phyloP scores from a whole-genome alignment of 2,888 invertebrate genomes.

The Ramazzottius varieornatus region DNA sequence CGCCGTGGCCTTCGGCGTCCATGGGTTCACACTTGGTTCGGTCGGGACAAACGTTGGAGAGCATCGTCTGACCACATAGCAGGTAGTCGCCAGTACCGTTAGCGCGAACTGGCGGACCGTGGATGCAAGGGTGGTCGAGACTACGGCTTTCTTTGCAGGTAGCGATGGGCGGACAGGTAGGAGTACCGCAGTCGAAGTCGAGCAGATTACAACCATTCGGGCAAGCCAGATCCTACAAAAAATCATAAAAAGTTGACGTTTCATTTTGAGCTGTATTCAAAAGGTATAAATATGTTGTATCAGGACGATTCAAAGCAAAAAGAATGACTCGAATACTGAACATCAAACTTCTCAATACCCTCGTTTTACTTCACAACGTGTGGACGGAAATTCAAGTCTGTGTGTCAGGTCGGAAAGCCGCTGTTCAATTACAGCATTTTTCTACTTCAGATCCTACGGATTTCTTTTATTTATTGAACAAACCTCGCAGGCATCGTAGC shows the following conservation, averaged over 20 bases:
- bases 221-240: neutral
- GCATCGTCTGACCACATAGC: neutral
- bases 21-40: neutral
- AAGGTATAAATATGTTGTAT: too few relatives aligned
- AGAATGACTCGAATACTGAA: too few relatives aligned
- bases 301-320: too few relatives aligned
- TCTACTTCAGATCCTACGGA: too few relatives aligned
- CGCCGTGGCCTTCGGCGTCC: neutral
- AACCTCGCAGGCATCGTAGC: neutral
- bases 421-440: too few relatives aligned
- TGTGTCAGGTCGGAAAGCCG: too few relatives aligned
- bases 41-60: neutral
- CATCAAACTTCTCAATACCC: too few relatives aligned
- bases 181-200: neutral
- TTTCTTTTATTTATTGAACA: too few relatives aligned
- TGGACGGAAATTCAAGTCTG: too few relatives aligned
- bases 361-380: too few relatives aligned
- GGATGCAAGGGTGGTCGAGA: neutral
- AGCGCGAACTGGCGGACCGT: neutral
- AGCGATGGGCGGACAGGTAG: neutral
- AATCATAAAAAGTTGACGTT: too few relatives aligned
- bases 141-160: neutral
- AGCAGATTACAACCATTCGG: conserved; percentile 1
- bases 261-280: too few relatives aligned
- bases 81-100: neutral